phyloP scores from a whole-genome alignment of 1,140 invertebrate genomes.

The Streblospio benedicti region DNA sequence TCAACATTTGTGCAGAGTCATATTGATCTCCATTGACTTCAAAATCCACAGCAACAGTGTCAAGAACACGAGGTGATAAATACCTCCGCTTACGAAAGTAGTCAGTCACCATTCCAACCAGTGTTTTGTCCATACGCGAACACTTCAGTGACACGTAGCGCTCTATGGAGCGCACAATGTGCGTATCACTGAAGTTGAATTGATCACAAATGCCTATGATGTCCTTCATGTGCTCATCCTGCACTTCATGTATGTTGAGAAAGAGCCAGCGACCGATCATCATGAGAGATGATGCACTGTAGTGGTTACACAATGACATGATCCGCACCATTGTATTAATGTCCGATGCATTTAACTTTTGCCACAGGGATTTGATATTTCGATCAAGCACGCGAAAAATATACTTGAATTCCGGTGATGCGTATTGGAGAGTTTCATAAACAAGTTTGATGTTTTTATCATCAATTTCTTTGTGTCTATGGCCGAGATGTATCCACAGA shows the following conservation, averaged over 20 bases:
- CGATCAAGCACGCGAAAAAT: conserved; percentile 58
- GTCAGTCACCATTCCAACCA: conserved; percentile 57
- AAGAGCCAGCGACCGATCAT: conserved; percentile 55
- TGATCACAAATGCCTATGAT: conserved; percentile 45
- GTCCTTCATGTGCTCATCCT: conserved; percentile 54
- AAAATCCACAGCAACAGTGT: conserved; percentile 55
- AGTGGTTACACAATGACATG: conserved; percentile 42
- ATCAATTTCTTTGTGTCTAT: conserved; percentile 54
- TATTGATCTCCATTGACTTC: conserved; percentile 49
- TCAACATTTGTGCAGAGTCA: conserved; percentile 51
- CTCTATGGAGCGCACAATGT: conserved; percentile 55
- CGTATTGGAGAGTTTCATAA: not conserved
- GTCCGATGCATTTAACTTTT: conserved; percentile 51
- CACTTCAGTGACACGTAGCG: conserved; percentile 53
- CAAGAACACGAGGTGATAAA: conserved; percentile 53
- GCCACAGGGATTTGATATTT: conserved; percentile 53
- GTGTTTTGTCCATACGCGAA: conserved; percentile 46
- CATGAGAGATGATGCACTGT: conserved; percentile 46
- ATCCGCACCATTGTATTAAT: conserved; percentile 54
- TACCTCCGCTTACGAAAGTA: conserved; percentile 57
- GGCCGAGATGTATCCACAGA: conserved; percentile 61
- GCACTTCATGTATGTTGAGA: conserved; percentile 55
- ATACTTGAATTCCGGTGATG: conserved; percentile 38
- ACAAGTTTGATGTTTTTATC: conserved; percentile 50
- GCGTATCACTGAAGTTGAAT: conserved; percentile 40